phyloP scores from a whole-genome alignment of 2,113 vertebrate species.

The Anolis sagrei region DNA sequence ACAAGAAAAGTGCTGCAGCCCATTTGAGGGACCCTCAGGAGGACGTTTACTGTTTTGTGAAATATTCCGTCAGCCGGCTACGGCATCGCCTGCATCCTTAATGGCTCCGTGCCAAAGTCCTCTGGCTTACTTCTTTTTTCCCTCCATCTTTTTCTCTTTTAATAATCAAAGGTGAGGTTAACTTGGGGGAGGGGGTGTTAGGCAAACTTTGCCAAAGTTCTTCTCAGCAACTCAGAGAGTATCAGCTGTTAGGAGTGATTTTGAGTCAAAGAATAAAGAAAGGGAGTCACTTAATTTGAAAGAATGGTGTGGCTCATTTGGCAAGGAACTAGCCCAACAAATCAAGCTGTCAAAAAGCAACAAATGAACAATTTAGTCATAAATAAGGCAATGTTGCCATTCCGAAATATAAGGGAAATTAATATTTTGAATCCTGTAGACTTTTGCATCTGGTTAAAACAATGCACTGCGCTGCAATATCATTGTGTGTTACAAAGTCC shows the following conservation, averaged over 20 bases:
- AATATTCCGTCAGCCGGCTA: conserved; percentile 70
- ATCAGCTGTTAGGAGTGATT: conserved; percentile 66
- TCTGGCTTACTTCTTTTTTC: conserved; percentile 42
- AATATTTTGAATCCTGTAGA: background rate
- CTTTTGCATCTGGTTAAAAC: conserved; percentile 15
- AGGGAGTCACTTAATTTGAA: conserved; percentile 55
- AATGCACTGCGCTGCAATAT: background rate
- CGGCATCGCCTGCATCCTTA: conserved; percentile 74
- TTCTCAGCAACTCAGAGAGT: conserved; percentile 67
- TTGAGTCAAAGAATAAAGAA: conserved; percentile 56
- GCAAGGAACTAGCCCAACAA: conserved; percentile 50
- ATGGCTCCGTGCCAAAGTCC: conserved; percentile 74
- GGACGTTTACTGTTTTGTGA: conserved; percentile 72
- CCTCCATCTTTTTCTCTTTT: conserved; percentile 6
- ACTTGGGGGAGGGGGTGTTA: conserved; percentile 76
- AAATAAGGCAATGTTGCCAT: background rate
- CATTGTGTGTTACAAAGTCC: background rate
- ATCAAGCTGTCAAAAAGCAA: conserved; percentile 35
- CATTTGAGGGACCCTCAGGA: conserved; percentile 76
- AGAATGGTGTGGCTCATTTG: conserved; percentile 54
- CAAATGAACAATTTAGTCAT: conserved; percentile 37
- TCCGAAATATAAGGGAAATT: background rate
- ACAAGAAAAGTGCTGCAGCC: conserved; percentile 78
- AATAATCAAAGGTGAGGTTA: conserved; percentile 74
- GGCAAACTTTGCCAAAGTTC: conserved; percentile 79